These are phyloP conservation scores for Danio kyathit DNA, from an alignment of 2,797 vertebrate genomes.

Conservation along the genomic window DNA sequence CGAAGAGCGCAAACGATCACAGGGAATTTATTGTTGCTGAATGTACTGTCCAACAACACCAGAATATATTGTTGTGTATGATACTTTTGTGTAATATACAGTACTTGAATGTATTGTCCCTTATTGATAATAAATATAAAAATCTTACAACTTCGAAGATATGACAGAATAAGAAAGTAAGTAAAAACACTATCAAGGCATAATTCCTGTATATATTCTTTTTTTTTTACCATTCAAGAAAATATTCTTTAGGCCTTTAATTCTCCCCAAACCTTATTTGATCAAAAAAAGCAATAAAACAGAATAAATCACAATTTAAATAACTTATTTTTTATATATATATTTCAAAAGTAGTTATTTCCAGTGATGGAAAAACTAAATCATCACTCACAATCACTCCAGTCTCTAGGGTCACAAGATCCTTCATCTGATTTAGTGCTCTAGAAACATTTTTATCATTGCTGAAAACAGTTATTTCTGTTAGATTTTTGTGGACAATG, in stretches of 20 bases:
- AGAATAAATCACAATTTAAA: background rate
- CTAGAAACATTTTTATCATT: background rate
- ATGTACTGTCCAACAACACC: too few species aligned
- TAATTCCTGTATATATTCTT: background rate
- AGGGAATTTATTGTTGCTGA: background rate
- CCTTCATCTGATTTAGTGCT: background rate
- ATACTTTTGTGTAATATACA: too few species aligned
- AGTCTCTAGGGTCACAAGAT: background rate
- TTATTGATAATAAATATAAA: too few species aligned
- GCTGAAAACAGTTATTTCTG: background rate
- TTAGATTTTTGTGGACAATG: background rate
- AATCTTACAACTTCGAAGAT: background rate
- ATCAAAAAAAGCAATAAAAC: background rate
- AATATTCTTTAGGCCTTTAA: too few species aligned
- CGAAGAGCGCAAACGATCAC: background rate
- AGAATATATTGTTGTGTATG: too few species aligned
- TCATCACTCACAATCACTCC: too few species aligned
- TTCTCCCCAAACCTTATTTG: background rate
- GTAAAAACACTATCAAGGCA: background rate
- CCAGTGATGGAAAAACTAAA: too few species aligned
- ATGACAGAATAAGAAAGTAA: too few species aligned
- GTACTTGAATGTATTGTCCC: too few species aligned
- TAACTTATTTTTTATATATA: background rate
- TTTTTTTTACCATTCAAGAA: too few species aligned
- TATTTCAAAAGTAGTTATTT: background rate